phyloP scores from a whole-genome alignment of 2,888 invertebrate genomes.

The Melanchra persicariae region DNA sequence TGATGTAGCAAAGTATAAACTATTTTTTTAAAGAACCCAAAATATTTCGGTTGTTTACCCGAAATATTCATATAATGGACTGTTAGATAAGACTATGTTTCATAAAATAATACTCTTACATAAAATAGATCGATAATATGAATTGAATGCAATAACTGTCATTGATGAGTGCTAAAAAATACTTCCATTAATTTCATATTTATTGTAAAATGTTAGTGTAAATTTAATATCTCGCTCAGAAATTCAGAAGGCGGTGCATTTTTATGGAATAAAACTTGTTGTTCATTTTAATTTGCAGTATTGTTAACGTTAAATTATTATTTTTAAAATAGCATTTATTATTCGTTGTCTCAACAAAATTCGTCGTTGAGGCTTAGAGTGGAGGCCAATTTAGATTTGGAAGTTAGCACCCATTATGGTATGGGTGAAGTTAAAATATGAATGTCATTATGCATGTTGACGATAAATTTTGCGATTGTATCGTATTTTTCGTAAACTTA shows the following conservation, averaged over 20 bases:
- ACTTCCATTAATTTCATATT: conserved; percentile 66
- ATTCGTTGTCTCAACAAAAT: conserved; percentile 51
- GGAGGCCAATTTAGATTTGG: conserved; percentile 56
- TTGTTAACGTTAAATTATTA: conserved; percentile 58
- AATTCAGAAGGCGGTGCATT: conserved; percentile 48
- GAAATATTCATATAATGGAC: conserved; percentile 61
- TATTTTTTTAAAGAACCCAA: conserved; percentile 49
- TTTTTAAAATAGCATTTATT: conserved; percentile 65
- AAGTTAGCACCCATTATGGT: conserved; percentile 53
- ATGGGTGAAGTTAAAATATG: conserved; percentile 65
- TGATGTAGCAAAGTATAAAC: conserved; percentile 45
- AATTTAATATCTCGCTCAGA: conserved; percentile 38
- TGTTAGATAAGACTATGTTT: conserved; percentile 62
- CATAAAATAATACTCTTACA: conserved; percentile 59
- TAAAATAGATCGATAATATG: conserved; percentile 54
- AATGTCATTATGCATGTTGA: conserved; percentile 66
- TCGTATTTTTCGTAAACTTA: conserved; percentile 73
- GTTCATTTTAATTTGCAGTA: conserved; percentile 60
- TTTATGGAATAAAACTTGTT: conserved; percentile 44
- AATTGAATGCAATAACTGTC: conserved; percentile 62
- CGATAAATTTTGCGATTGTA: conserved; percentile 67
- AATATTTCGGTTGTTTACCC: conserved; percentile 19
- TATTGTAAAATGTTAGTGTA: conserved; percentile 61
- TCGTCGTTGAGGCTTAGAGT: conserved; percentile 64
- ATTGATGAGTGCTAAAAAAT: conserved; percentile 64